phyloP scores from a whole-genome alignment of 37 sponge, comb jelly and placozoan genomes.

The Bolinopsis microptera region DNA sequence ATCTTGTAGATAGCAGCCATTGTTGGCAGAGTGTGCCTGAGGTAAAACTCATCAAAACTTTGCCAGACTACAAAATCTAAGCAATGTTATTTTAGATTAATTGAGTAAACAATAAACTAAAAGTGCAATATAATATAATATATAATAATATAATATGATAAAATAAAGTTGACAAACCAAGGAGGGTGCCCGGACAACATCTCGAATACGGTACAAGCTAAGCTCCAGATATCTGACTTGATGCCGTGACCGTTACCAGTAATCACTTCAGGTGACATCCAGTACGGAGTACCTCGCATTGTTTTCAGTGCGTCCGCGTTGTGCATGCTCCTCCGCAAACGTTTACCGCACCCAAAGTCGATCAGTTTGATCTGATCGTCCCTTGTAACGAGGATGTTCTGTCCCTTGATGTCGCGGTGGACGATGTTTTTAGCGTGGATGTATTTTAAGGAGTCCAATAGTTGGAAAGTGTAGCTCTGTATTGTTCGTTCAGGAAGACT shows the following conservation, averaged over 20 bases:
- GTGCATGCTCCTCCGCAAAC: constrained; percentile 7
- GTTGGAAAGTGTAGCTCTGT: constrained; percentile 47
- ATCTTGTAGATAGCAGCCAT: constrained; percentile 66
- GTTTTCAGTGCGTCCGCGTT: constrained; percentile 49
- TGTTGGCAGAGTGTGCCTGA: constrained; percentile 35
- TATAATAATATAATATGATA: too few relatives aligned
- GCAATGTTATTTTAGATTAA: too few relatives aligned
- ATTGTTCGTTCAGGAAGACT: neutral
- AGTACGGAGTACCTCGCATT: constrained; percentile 45
- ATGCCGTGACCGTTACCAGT: constrained; percentile 48
- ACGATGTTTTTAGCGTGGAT: constrained; percentile 60
- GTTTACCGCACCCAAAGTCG: constrained; percentile 27
- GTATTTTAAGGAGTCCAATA: constrained; percentile 6
- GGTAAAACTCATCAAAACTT: too few relatives aligned
- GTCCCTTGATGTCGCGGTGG: constrained; percentile 64
- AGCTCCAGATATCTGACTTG: constrained; percentile 64
- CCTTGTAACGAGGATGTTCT: constrained; percentile 37
- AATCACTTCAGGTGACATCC: constrained; percentile 64
- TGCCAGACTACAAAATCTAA: too few relatives aligned
- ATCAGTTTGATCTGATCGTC: constrained; percentile 53
- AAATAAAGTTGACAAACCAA: neutral
- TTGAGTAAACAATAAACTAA: too few relatives aligned
- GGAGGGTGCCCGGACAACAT: constrained; percentile 65
- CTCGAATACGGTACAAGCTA: constrained; percentile 61
- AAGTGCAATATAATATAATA: too few relatives aligned